Evolutionary conservation across 2,113 vertebrate genomes (phyloP), one percentile per base, ranked within the genome.

Genomic region (Copsychus sechellarum): DNA sequence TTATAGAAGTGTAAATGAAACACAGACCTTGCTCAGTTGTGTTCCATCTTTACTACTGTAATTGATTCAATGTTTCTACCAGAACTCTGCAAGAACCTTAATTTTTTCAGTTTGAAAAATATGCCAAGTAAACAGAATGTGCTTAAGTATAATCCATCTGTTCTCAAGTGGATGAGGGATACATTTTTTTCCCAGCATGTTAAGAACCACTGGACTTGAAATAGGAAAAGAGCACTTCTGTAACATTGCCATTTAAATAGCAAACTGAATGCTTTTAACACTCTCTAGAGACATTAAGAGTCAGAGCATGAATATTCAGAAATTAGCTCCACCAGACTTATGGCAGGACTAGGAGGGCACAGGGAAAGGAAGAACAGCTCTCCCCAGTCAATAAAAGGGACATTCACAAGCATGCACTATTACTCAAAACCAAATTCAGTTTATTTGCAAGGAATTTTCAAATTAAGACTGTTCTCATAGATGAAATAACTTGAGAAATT

Each of bases 281-380:
- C 22, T 36, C 43, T 26, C 51, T 71, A 71, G 31, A 93, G 34
- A 66, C 18, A 14, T 4, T 21, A 86, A 36, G 53, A 60, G 24
- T 34, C n/a, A 64, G 8, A 78, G 43, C 50, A 64, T 10, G 14
- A 70, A 71, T 62, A 78, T 28, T n/a, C 48, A 83, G 47, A 83
- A 83, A 77, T 22, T 5, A 83, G 64, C 25, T 73, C 50, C 45
- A 80, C 8, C 25, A 81, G 74, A 91, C 14, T 47, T 50, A 42
- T 0, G 5, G 34, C 11, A 84, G 33, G 33, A n/a, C 25, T 12
- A 10, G 14, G 8, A 8, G 11, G 14, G 4, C 6, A 10, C 1
- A 0, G 33, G 12, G 5, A 33, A 60, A 65, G 9, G 29, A 34
- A 15, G 53, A 79, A 69, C 12, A 48, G 12, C 9, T 50, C 14